These are phyloP conservation scores for Meloidogyne exigua DNA, from an alignment of 1,140 invertebrate species.

Conservation along the genomic window DNA sequence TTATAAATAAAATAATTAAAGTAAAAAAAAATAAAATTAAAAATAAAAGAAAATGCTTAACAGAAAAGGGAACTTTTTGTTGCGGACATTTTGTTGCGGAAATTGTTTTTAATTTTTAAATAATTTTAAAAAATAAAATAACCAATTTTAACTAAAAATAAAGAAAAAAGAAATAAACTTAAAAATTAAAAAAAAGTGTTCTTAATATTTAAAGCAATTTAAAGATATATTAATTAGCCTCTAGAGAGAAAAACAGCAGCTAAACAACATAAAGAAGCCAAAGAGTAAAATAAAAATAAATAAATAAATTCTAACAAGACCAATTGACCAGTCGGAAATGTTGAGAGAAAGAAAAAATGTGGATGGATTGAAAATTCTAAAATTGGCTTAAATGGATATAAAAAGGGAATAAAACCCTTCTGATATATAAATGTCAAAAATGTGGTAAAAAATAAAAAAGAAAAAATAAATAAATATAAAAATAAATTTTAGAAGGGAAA, in stretches of 20 bases:
- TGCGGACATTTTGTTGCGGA: too few relatives aligned
- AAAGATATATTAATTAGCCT: background rate
- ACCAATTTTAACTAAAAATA: too few relatives aligned
- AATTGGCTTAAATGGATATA: background rate
- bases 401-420: background rate
- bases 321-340: slow-evolving; percentile 4
- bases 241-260: background rate
- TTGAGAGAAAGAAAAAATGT: background rate
- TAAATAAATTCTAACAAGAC: background rate
- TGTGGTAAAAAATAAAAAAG: background rate
- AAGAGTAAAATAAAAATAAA: background rate
- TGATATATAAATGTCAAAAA: slow-evolving; percentile 5
- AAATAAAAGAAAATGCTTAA: background rate
- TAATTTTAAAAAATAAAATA: too few relatives aligned
- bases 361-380: background rate
- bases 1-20: too few relatives aligned
- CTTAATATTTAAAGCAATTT: background rate
- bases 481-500: background rate
- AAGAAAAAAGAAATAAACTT: too few relatives aligned
- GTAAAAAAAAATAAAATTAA: too few relatives aligned
- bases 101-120: too few relatives aligned
- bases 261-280: background rate
- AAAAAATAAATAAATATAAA: too few relatives aligned
- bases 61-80: too few relatives aligned
- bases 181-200: background rate